Percentiles rank a stretch among this genome's conserved stretches.
phyloP scores from a whole-genome alignment of 92 coral and sea anemone species.

The Paramuricea clavata region DNA sequence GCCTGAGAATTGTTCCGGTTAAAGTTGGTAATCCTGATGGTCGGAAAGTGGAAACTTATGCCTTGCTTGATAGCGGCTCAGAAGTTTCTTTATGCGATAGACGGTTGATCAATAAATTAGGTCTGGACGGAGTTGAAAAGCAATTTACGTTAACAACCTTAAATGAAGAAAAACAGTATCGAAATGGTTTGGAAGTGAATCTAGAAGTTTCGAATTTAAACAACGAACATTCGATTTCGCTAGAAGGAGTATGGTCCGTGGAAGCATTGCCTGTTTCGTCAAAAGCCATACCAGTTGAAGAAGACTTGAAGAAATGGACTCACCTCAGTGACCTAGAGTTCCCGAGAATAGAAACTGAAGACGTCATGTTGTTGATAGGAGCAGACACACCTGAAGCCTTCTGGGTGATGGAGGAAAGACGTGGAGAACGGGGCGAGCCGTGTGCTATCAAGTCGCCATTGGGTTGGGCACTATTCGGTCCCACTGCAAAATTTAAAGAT shows the following conservation, averaged over 20 bases:
- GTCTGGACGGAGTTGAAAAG: conserved; percentile 31
- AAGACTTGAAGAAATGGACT: conserved; percentile 37
- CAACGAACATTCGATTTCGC: conserved; percentile 7
- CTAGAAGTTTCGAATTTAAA: conserved; percentile 21
- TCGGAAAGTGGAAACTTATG: conserved; percentile 47
- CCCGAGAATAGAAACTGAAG: not conserved
- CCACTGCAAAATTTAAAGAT: conserved; percentile 16
- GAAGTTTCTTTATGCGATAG: conserved; percentile 50
- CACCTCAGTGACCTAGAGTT: not conserved
- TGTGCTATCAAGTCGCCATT: conserved; percentile 48
- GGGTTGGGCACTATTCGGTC: conserved; percentile 66
- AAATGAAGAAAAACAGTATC: not conserved
- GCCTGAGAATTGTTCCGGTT: conserved; percentile 64
- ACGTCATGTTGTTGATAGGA: not conserved
- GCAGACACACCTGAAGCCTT: conserved; percentile 42
- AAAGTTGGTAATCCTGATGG: conserved; percentile 26
- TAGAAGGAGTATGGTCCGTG: conserved; percentile 56
- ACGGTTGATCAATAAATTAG: conserved; percentile 21
- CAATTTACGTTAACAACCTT: conserved; percentile 42
- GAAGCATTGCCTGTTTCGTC: conserved; percentile 36
- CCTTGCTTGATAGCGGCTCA: conserved; percentile 57
- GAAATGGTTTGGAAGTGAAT: not conserved
- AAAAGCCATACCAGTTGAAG: conserved; percentile 2
- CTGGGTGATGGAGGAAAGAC: conserved; percentile 59
- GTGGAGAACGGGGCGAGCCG: conserved; percentile 58